Evolutionary conservation across 2,113 vertebrate genomes (phyloP), one percentile per base, ranked within the genome.

Genomic region (Coreoperca whiteheadi): DNA sequence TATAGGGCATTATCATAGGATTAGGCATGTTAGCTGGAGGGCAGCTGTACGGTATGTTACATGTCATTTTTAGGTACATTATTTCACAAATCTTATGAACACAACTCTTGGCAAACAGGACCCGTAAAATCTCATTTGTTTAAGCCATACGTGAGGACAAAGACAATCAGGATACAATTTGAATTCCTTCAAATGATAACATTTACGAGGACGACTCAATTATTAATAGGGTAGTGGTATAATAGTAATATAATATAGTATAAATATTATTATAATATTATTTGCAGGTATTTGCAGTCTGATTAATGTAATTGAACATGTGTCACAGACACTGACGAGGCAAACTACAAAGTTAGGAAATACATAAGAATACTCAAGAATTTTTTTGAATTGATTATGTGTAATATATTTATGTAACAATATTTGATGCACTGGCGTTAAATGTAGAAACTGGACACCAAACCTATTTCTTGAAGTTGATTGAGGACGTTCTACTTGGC

Each of bases 401-500:
- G 39, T 8, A 43, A 30, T 21, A 2, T 41, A n/a, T 70, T n/a
- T 54, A 46, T 37, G 11, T 10, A 83, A 43, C 23, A 73, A 6
- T n/a, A 54, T 59, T 14, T 2, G 10, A 64, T 70, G 23, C 39
- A 65, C 59, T 60, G n/a, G 43, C 21, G 41, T 61, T 43, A 25
- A 69, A 48, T 79, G 67, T 50, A 28, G 50, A 64, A 43, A 32
- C 14, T 73, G 53, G 72, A 72, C 68, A 66, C 73, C 53, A 79
- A 57, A 37, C 8, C 39, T 43, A 25, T 71, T 70, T 74, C 48
- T 77, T 69, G 68, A 84, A 79, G 59, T 74, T 88, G 64, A 86
- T 59, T 74, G 76, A 86, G 65, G 54, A 89, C 64, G 16, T 66
- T 90, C 84, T 41, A 5, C 66, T 86, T 79, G 41, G 57, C 75